Percentiles rank a stretch among this genome's conserved stretches.
These are phyloP conservation scores for Drosophila jambulina DNA, from an alignment of 1,140 invertebrate species.

Conservation along the genomic window DNA sequence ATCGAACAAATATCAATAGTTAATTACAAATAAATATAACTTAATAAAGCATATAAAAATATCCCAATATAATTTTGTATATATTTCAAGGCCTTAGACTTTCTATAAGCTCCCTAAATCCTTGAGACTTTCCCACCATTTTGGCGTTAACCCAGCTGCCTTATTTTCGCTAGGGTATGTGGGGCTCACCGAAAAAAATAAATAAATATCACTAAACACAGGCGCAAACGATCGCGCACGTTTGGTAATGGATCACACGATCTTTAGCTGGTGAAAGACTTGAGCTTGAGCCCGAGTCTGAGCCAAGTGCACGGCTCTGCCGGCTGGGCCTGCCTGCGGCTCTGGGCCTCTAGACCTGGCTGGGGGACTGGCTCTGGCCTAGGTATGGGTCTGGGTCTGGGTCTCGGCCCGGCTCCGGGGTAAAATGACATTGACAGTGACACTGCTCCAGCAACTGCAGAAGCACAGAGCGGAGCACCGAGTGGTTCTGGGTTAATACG, in stretches of 20 bases:
- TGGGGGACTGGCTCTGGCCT: conserved; percentile 21
- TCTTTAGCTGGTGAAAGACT: conserved; percentile 66
- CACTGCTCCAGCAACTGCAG: conserved; percentile 69
- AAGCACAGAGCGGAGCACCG: conserved; percentile 51
- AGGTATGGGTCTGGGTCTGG: conserved; percentile 25
- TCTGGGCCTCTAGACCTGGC: conserved; percentile 17
- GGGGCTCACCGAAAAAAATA: conserved; percentile 49
- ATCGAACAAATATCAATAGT: background rate
- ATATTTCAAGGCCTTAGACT: no score
- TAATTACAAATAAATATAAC: background rate
- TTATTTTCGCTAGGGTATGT: conserved; percentile 49
- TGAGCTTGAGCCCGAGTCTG: conserved; percentile 33
- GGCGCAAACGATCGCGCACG: conserved; percentile 82
- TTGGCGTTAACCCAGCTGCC: background rate
- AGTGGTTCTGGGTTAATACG: conserved; percentile 73
- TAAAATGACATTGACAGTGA: conserved; percentile 83
- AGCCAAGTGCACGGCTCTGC: conserved; percentile 65
- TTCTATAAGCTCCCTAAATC: background rate
- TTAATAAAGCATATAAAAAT: background rate
- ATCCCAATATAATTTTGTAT: no score
- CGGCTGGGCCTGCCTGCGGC: conserved; percentile 25
- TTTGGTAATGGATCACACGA: conserved; percentile 84
- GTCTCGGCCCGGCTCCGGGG: conserved; percentile 38
- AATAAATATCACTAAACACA: conserved; percentile 79
- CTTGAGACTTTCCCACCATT: conserved; percentile 14